Percentiles rank a stretch among this genome's conserved stretches.
These are phyloP conservation scores for Himalopsyche japonica DNA, from an alignment of 2,888 invertebrate genomes.

Conservation along the genomic window DNA sequence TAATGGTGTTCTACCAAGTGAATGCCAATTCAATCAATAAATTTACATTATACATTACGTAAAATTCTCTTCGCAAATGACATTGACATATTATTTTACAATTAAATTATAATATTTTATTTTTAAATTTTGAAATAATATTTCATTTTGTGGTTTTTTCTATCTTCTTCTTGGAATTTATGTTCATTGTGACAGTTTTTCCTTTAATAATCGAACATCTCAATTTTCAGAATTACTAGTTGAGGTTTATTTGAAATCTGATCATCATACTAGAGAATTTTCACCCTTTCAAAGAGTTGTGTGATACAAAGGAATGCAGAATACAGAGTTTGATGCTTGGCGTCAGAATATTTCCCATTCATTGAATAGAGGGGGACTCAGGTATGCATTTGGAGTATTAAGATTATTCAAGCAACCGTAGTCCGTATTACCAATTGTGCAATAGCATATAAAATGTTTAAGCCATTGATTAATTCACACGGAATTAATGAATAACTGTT, in stretches of 20 bases:
- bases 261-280: slow-evolving; percentile 15
- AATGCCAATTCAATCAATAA: too few relatives aligned
- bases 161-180: background rate
- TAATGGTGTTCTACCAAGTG: too few relatives aligned
- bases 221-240: slow-evolving; percentile 29
- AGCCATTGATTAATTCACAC: background rate
- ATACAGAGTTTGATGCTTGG: slow-evolving; percentile 6
- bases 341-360: background rate
- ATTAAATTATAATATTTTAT: too few relatives aligned
- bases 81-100: too few relatives aligned
- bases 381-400: slow-evolving; percentile 4
- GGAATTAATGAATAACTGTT: too few relatives aligned
- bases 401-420: background rate
- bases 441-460: background rate
- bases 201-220: slow-evolving; percentile 14
- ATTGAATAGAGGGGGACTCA: background rate
- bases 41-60: too few relatives aligned
- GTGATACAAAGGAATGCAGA: slow-evolving; percentile 26
- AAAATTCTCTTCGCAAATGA: too few relatives aligned
- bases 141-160: too few relatives aligned
- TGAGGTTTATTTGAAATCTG: slow-evolving; percentile 29
- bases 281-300: slow-evolving; percentile 2
- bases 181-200: background rate
- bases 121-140: too few relatives aligned
- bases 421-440: background rate